Percentiles rank a stretch among this genome's conserved stretches.
Conservation (phyloP, 2,888 invertebrate species). For the Brenthis ino region DNA sequence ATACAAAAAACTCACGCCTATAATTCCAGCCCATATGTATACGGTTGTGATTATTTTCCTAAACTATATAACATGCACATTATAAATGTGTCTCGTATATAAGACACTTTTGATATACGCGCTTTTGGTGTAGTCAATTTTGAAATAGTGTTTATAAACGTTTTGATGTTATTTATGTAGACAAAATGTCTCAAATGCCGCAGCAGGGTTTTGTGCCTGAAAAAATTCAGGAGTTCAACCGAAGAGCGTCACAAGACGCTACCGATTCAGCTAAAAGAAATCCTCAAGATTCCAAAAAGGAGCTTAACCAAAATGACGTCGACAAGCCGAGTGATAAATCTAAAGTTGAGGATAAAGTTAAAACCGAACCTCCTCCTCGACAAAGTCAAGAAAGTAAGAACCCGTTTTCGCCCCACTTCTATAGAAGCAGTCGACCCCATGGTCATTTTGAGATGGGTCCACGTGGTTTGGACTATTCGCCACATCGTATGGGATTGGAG, state of each 20-base stretch:
- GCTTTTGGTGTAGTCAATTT: slow-evolving; percentile 59
- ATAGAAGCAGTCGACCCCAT: slow-evolving; percentile 65
- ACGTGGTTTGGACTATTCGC: slow-evolving; percentile 74
- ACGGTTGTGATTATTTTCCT: slow-evolving; percentile 72
- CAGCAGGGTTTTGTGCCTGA: slow-evolving; percentile 73
- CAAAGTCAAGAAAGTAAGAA: slow-evolving; percentile 66
- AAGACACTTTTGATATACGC: slow-evolving; percentile 56
- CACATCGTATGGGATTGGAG: slow-evolving; percentile 71
- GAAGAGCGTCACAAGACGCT: slow-evolving; percentile 70
- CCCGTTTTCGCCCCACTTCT: slow-evolving; percentile 71
- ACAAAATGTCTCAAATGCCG: slow-evolving; percentile 71
- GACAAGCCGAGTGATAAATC: slow-evolving; percentile 43
- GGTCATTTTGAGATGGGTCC: slow-evolving; percentile 80
- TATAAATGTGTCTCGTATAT: slow-evolving; percentile 44
- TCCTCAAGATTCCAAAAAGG: slow-evolving; percentile 55
- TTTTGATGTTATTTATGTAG: slow-evolving; percentile 59
- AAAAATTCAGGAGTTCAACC: slow-evolving; percentile 72
- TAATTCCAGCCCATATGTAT: slow-evolving; percentile 46
- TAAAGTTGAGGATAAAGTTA: slow-evolving; percentile 50
- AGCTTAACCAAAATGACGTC: slow-evolving; percentile 54
- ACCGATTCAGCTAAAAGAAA: slow-evolving; percentile 51
- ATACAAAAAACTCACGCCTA: slow-evolving; percentile 12
- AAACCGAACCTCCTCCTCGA: slow-evolving; percentile 51
- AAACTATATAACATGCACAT: slow-evolving; percentile 50
- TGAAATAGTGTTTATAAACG: slow-evolving; percentile 46